Evolutionary conservation across 2,797 vertebrate species (phyloP).

Genomic region (Babyrousa celebensis): DNA sequence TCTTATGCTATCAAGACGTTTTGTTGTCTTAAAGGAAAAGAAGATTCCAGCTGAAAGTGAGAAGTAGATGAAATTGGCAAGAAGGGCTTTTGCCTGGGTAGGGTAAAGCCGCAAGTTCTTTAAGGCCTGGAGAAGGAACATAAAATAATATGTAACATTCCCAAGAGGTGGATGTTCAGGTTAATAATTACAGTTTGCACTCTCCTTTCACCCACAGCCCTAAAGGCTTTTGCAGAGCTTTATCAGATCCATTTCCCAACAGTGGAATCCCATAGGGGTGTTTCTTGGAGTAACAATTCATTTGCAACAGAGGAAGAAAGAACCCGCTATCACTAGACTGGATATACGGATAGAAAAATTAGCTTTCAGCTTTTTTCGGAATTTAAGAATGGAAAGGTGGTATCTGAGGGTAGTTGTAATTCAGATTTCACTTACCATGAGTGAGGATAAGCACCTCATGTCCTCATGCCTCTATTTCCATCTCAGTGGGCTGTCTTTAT

Average conservation of each 20-base stretch:
- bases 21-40: conserved; percentile 36
- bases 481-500: neutral
- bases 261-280: neutral
- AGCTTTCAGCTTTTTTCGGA: neutral
- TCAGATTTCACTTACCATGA: conserved; percentile 8
- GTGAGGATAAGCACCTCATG: neutral
- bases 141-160: neutral
- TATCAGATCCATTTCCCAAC: neutral
- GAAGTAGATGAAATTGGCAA: conserved; percentile 30
- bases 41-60: neutral
- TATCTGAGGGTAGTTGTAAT: neutral
- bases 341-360: conserved; percentile 12
- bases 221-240: neutral
- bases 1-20: neutral
- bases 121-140: neutral
- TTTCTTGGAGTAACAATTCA: conserved; percentile 55
- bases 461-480: conserved; percentile 2
- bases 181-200: neutral
- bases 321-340: neutral
- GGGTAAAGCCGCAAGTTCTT: neutral
- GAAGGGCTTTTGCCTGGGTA: neutral
- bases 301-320: neutral
- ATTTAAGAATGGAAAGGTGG: conserved; percentile 2
- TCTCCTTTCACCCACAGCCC: neutral
- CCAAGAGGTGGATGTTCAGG: neutral